Percentiles rank a stretch among this genome's conserved stretches.
These are phyloP conservation scores for Danio albolineatus DNA, from an alignment of 2,797 vertebrate genomes.

Conservation along the genomic window DNA sequence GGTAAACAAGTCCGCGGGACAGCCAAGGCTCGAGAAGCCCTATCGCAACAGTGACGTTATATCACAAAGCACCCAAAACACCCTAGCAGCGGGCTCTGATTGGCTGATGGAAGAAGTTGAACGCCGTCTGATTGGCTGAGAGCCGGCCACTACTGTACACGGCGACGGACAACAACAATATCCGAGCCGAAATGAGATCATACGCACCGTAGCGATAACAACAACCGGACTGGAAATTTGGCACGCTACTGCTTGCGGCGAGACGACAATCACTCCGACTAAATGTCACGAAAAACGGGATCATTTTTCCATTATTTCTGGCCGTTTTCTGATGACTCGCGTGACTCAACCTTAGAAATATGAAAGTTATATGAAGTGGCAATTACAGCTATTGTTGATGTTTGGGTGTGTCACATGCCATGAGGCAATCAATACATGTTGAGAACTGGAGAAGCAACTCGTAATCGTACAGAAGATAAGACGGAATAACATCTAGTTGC, in stretches of 20 bases:
- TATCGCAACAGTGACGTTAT: slow-evolving; percentile 67
- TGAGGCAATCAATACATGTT: slow-evolving; percentile 56
- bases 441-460: slow-evolving; percentile 48
- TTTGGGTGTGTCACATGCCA: slow-evolving; percentile 64
- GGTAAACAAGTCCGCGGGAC: slow-evolving; percentile 61
- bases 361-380: slow-evolving; percentile 49
- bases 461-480: slow-evolving; percentile 27
- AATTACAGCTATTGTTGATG: slow-evolving; percentile 55
- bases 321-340: slow-evolving; percentile 29
- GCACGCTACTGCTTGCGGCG: slow-evolving; percentile 9
- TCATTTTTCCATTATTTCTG: slow-evolving; percentile 28
- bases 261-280: slow-evolving; percentile 62
- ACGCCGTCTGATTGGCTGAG: slow-evolving; percentile 54
- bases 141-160: slow-evolving; percentile 45
- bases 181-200: slow-evolving; percentile 59
- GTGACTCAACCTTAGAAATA: background rate
- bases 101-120: slow-evolving; percentile 43
- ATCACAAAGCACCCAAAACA: slow-evolving; percentile 48
- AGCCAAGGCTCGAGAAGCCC: slow-evolving; percentile 30
- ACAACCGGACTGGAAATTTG: slow-evolving; percentile 18
- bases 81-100: slow-evolving; percentile 59
- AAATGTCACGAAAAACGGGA: slow-evolving; percentile 46
- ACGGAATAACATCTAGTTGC: slow-evolving; percentile 11
- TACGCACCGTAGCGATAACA: slow-evolving; percentile 39
- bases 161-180: slow-evolving; percentile 63